Base-by-base conservation (phyloP, 1,140 invertebrate genomes). In the Drosophila triauraria region DNA sequence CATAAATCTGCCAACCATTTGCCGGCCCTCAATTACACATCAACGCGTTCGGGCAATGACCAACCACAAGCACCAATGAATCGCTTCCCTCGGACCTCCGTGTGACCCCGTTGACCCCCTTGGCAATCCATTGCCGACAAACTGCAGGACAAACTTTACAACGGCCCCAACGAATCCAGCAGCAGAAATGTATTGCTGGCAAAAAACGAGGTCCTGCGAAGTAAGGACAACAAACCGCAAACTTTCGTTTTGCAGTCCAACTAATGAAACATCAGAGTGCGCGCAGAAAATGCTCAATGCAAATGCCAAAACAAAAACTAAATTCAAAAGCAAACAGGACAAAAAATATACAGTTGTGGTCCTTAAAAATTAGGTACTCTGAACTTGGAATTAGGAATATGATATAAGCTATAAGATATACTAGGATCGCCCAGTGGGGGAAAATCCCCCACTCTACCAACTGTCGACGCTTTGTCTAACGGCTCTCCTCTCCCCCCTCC, bases 201-300 rank as follows among this genome's bases (percentile, higher is more conserved):
- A 42, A 38, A 15, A 42, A 43, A 43, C 40, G 2, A 56, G n/a
- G 38, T 67, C 23, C 61, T 15, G 50, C 35, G 9, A 13, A 56
- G 38, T 8, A 38, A 10, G 68, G 46, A 40, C 54, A 72, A 72
- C 54, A 78, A 78, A 78, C 76, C 75, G 17, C 65, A 80, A 79
- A 80, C 78, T 63, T 75, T 79, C 70, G 44, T 59, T 62, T 23
- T 40, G 51, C 51, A 67, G 57, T 47, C 50, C 30, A 79, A 79
- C 78, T 79, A 78, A 78, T 80, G 77, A 74, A 80, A 72, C 75
- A 79, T 72, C 75, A 53, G 54, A 59, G 50, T 44, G 35, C 38
- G 51, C 17, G 25, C 44, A 38, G 38, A 40, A 54, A 53, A 69
- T 67, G 47, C 47, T 17, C 23, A 40, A 62, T 65, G 75, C 67